Conservation (phyloP, 2,113 vertebrate species). For the Ailurus styani region DNA sequence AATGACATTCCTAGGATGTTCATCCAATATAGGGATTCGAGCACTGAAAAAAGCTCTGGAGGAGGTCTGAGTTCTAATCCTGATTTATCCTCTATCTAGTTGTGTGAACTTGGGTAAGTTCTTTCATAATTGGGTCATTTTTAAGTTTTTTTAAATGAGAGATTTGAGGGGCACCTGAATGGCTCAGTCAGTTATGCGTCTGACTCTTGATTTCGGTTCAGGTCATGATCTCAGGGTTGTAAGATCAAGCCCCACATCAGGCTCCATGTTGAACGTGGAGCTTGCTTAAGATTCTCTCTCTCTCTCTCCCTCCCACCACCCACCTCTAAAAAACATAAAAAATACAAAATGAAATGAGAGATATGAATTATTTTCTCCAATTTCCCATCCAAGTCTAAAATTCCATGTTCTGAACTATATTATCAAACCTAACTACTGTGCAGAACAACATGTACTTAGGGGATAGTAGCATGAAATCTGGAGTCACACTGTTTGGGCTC, state of each 20-base stretch:
- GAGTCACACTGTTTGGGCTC: not conserved
- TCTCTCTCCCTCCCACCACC: not conserved
- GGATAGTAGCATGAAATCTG: not conserved
- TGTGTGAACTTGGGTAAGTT: not conserved
- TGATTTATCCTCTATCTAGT: not conserved
- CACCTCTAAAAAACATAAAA: not conserved
- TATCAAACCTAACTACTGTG: not conserved
- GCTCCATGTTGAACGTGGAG: not conserved
- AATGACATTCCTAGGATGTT: not conserved
- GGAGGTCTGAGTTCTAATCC: not conserved
- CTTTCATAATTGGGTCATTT: not conserved
- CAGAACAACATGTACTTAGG: not conserved
- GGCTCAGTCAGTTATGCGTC: not conserved
- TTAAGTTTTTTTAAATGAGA: not conserved
- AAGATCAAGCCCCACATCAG: not conserved
- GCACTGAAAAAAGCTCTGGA: not conserved
- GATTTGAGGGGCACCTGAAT: not conserved
- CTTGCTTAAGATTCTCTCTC: not conserved
- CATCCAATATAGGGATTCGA: not conserved
- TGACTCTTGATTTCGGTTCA: not conserved
- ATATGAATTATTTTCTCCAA: not conserved
- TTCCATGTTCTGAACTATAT: not conserved
- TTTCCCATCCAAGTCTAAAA: not conserved
- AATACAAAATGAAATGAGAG: not conserved
- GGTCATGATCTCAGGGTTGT: not conserved